A percentile compares a stretch with the other conserved stretches of the same genome.
Conservation (phyloP, 2,888 invertebrate genomes). For the Dryobotodes eremita region DNA sequence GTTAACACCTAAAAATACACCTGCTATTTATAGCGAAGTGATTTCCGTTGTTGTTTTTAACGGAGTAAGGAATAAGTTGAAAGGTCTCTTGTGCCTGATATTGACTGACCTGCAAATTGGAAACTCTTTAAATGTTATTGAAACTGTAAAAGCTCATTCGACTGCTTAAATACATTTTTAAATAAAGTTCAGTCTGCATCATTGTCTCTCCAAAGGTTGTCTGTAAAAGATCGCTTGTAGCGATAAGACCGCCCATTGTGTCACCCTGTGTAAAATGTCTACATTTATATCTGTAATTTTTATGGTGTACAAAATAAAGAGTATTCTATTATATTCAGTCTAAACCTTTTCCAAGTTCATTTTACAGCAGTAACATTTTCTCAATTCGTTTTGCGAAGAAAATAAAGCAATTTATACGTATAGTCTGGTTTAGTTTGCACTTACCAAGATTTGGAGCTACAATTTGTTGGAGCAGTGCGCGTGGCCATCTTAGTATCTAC, state of each 20-base stretch:
- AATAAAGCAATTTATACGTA: background rate
- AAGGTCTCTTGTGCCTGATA: background rate
- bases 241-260: no score
- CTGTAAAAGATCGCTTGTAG: no score
- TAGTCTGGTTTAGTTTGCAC: background rate
- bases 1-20: slow-evolving; percentile 9
- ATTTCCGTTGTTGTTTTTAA: background rate
- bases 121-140: background rate
- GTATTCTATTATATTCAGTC: no score
- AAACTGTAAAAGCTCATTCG: background rate
- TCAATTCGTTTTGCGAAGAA: background rate
- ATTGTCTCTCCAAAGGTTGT: no score
- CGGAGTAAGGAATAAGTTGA: background rate
- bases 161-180: background rate
- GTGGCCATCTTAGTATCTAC: no score
- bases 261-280: no score
- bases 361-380: background rate
- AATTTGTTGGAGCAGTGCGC: no score
- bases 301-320: no score
- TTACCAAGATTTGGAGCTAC: background rate
- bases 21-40: no score
- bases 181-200: background rate
- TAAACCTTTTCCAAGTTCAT: no score
- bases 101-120: background rate
- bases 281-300: no score